These are phyloP conservation scores for Peromyscus leucopus DNA, from an alignment of 2,113 vertebrate species.

Conservation along the genomic window DNA sequence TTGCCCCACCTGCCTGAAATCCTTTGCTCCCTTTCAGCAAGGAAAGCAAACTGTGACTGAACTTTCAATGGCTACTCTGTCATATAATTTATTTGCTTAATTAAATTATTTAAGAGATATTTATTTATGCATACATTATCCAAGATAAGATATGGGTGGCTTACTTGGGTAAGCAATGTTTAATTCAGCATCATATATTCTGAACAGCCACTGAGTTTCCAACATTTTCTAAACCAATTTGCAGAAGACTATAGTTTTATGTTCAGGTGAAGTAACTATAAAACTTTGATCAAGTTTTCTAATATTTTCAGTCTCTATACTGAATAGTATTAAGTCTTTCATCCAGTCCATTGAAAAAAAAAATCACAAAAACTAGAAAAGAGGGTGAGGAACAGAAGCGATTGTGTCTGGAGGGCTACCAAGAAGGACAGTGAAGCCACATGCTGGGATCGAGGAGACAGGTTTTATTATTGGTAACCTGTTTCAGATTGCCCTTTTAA, in stretches of 20 bases:
- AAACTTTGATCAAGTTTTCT: background rate
- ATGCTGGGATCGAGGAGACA: background rate
- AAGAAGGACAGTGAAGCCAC: background rate
- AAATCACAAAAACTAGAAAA: background rate
- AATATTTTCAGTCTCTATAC: background rate
- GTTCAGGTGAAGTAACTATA: background rate
- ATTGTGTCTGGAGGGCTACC: background rate
- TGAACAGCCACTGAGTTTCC: background rate
- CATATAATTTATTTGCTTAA: background rate
- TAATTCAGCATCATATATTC: background rate
- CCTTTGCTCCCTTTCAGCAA: background rate
- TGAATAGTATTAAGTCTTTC: background rate
- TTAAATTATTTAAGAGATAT: background rate
- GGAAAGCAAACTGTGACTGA: background rate
- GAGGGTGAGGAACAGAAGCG: background rate
- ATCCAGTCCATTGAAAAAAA: background rate
- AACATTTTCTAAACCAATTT: constrained; percentile 35
- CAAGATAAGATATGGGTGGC: background rate
- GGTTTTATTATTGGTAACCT: background rate
- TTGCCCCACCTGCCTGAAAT: background rate
- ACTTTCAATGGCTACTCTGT: background rate
- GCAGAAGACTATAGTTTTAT: background rate
- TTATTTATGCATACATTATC: background rate
- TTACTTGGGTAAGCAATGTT: background rate
- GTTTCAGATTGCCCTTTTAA: background rate